Percentiles rank a stretch among this genome's conserved stretches.
These are phyloP conservation scores for Athrips mouffetella DNA, from an alignment of 2,888 invertebrate genomes.

Conservation along the genomic window DNA sequence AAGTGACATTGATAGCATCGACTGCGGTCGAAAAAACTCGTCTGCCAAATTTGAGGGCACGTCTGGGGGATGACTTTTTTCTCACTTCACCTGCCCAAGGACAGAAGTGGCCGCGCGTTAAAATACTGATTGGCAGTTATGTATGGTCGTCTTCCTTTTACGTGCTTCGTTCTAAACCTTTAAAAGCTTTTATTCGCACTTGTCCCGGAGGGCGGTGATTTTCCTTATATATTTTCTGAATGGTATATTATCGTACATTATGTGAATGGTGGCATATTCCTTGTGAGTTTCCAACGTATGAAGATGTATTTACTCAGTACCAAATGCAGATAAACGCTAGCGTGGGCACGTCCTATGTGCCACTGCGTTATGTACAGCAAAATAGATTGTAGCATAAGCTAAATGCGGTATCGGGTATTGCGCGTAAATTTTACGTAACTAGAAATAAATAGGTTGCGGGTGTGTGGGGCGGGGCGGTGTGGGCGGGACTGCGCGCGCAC, in stretches of 20 bases:
- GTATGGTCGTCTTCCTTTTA: conserved; percentile 45
- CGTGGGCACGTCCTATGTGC: conserved; percentile 8
- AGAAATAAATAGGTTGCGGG: conserved; percentile 79
- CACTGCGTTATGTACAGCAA: conserved; percentile 31
- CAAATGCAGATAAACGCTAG: conserved; percentile 5
- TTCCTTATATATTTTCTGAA: conserved; percentile 30
- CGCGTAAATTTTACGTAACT: conserved; percentile 79
- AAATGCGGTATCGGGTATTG: conserved; percentile 75
- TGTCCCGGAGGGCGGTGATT: conserved; percentile 23
- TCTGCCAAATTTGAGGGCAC: conserved; percentile 61
- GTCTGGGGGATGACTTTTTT: conserved; percentile 61
- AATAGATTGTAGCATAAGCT: conserved; percentile 57
- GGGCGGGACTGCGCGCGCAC: conserved; percentile 70
- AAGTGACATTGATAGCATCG: conserved; percentile 76
- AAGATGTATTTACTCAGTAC: neutral
- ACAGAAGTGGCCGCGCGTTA: conserved; percentile 53
- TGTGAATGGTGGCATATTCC: conserved; percentile 23
- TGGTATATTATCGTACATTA: conserved; percentile 11
- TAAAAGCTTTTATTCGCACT: conserved; percentile 28
- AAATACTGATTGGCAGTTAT: conserved; percentile 68
- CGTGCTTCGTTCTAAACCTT: conserved; percentile 35
- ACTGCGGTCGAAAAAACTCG: conserved; percentile 69
- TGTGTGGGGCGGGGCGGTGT: conserved; percentile 72
- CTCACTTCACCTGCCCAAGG: conserved; percentile 63
- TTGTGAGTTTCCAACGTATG: conserved; percentile 13